Base-by-base conservation (phyloP, 2,113 vertebrate genomes). In the Gymnogyps californianus region DNA sequence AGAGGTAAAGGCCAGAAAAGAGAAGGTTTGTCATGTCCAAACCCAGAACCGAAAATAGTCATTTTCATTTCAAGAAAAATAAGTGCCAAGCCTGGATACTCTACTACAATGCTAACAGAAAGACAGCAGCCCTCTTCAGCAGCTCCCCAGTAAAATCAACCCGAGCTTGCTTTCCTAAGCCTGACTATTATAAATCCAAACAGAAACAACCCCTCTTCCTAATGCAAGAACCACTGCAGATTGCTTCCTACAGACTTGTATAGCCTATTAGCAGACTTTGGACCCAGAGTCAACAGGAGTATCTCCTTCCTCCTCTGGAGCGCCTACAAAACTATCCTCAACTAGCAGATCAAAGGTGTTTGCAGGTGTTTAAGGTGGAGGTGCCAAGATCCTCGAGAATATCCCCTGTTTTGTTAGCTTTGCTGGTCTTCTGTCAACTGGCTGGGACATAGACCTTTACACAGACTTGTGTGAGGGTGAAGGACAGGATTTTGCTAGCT, bases 21-120 rank as follows among this genome's bases (percentile, higher is more conserved):
- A 8, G n/a, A 44, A 57, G 28, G 28, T 17, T n/a, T 52, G 17
- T 44, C 9, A 10, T 2, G 11, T 24, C 61, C 29, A 42, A 55
- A 46, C 20, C 16, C 12, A n/a, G 81, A 57, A n/a, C 3, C n/a
- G 36, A 65, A 74, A 42, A 14, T 6, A 52, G 8, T 29, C 3
- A 26, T 54, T 51, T 18, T 44, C 3, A 15, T 17, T 42, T 55
- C 15, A 72, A 47, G 38, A 34, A 13, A 32, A 29, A 34, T 0
- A 32, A 20, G 21, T 46, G 75, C 40, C 40, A 49, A 47, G 21
- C 32, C 49, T 51, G 18, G 40, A 4, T 46, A 4, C 40, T 55
- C 44, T 13, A 6, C 14, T 11, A 5, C 13, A 4, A 5, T 1
- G 4, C 40, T 17, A 17, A 12, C 0, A 49, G 61, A 47, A 25